Conservation (phyloP, 2,888 invertebrate species). For the Mesoligia furuncula region DNA sequence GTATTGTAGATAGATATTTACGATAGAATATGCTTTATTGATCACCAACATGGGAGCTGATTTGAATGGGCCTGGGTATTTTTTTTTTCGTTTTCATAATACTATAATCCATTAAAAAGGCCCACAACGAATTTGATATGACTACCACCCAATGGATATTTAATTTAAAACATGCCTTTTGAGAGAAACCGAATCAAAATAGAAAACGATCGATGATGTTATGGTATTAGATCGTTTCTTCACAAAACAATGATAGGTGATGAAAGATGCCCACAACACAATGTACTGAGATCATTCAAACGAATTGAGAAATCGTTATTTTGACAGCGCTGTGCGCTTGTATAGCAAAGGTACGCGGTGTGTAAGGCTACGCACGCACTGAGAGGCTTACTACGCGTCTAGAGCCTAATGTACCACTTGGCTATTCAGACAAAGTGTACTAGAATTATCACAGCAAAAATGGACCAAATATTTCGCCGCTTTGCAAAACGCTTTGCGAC, state of each 20-base stretch:
- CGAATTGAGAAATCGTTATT: constrained; percentile 36
- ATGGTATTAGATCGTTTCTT: background rate
- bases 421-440: background rate
- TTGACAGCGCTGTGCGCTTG: constrained; percentile 55
- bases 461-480: background rate
- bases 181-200: background rate
- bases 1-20: background rate
- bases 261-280: constrained; percentile 59
- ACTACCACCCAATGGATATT: constrained; percentile 1
- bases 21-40: background rate
- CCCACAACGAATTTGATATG: background rate
- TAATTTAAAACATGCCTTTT: background rate
- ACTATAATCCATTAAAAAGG: background rate
- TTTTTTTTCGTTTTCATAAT: no score
- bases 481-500: background rate
- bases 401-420: constrained; percentile 14
- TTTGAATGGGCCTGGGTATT: background rate
- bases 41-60: background rate
- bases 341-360: constrained; percentile 54
- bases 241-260: constrained; percentile 3
- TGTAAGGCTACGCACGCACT: constrained; percentile 62
- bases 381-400: constrained; percentile 50
- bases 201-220: background rate
- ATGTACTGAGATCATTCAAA: constrained; percentile 46
- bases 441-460: background rate